Conservation (phyloP, 2,888 invertebrate genomes). For the Diarsia dahlii region DNA sequence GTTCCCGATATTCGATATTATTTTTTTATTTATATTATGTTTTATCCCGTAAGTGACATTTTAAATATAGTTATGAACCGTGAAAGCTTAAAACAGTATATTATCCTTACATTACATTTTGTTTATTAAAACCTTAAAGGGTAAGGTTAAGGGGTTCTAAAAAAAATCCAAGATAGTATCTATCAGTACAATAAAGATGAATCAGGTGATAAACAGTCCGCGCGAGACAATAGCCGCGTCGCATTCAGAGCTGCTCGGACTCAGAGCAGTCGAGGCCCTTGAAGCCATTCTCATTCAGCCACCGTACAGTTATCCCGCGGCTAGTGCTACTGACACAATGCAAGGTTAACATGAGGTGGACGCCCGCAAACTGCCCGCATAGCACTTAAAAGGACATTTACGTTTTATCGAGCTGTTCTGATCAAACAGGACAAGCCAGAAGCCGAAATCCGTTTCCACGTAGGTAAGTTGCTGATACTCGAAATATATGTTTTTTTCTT, state of each 20-base stretch:
- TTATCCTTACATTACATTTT: not conserved
- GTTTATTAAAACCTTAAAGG: no score
- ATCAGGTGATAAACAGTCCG: conserved; percentile 40
- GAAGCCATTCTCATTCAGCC: conserved; percentile 84
- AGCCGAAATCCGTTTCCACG: conserved; percentile 75
- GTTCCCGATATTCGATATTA: no score
- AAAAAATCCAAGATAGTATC: conserved; percentile 28
- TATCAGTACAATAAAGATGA: conserved; percentile 39
- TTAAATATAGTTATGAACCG: no score
- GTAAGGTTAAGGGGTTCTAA: not conserved
- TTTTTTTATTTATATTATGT: no score
- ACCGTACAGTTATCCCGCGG: conserved; percentile 85
- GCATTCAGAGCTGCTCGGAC: conserved; percentile 53
- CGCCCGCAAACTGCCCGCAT: conserved; percentile 80
- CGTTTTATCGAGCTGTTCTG: conserved; percentile 75
- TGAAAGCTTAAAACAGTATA: no score
- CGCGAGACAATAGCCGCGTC: conserved; percentile 54
- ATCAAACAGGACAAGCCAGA: conserved; percentile 74
- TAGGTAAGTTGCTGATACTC: conserved; percentile 51
- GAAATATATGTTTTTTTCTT: conserved; percentile 63
- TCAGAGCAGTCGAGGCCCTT: conserved; percentile 68
- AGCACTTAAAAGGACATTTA: conserved; percentile 82
- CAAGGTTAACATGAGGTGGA: conserved; percentile 87
- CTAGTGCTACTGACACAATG: conserved; percentile 87
- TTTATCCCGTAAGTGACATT: no score